Base-by-base conservation (phyloP, 2,113 vertebrate genomes). In the Myotis brandtii region DNA sequence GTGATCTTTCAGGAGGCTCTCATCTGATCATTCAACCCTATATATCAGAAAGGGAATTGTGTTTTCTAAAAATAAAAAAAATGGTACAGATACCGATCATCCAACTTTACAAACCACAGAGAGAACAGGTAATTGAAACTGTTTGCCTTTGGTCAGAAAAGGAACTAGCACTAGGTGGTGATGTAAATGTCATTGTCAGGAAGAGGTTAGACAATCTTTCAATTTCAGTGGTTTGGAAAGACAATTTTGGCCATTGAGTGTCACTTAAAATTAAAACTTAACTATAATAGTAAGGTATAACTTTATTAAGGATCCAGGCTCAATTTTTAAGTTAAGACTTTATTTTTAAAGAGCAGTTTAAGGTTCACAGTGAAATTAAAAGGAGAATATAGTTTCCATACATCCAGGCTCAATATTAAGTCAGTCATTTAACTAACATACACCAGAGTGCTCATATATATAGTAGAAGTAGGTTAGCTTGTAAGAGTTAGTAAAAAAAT, bases 401-500 rank as follows among this genome's bases (percentile, higher is more conserved):
- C 76, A 79, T 34, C 20, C 18, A 76, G 52, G 46, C 7, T 87
- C 40, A 92, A 73, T 72, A 86, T 94, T 77, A 80, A 83, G 3
- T 81, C 21, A 95, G 9, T n/a, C 69, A 76, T 83, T 95, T 87
- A 93, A 86, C 72, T 89, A 75, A 43, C 13, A 66, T 81, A 48
- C 3, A 91, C 1, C 20, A 50, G 27, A 89, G 21, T 92, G 18
- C 9, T 56, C 6, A 69, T 30, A 62, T 9, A 34, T 43, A 50
- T 30, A 37, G 37, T 50, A 75, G 40, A 95, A 90, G 66, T 46
- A 82, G 10, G 27, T 80, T 85, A 79, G 5, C 17, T 77, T 90
- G 25, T 52, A 86, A 73, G 16, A 91, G 23, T 48, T 72, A 62
- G 64, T 89, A 85, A 32, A 67, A 96, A 96, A 89, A 86, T 86